phyloP scores from a whole-genome alignment of 2,113 vertebrate species.

The Charadrius vociferus region DNA sequence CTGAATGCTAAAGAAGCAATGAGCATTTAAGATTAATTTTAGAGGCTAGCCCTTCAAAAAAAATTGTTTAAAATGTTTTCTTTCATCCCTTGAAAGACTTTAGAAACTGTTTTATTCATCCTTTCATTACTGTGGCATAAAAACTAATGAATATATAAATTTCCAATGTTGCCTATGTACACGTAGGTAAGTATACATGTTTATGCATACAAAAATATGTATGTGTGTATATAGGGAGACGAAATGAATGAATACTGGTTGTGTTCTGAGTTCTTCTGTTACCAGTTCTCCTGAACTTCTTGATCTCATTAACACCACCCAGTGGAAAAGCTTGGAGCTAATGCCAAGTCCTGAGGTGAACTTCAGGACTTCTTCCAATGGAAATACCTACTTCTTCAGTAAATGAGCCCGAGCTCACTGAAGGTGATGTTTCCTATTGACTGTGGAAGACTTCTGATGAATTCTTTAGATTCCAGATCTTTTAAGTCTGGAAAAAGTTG shows the following conservation, averaged over 20 bases:
- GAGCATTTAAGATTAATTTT: not conserved
- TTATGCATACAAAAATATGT: not conserved
- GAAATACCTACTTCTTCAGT: not conserved
- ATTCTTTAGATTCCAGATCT: not conserved
- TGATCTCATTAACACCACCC: constrained; percentile 45
- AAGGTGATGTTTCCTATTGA: not conserved
- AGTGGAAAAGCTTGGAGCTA: constrained; percentile 5
- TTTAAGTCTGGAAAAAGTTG: not conserved
- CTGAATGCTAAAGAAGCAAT: not conserved
- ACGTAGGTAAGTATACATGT: accelerated
- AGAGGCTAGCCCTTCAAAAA: not conserved
- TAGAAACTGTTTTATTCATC: not conserved
- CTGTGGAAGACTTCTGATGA: not conserved
- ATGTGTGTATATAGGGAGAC: accelerated
- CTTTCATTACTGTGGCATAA: not conserved
- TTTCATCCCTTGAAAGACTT: not conserved
- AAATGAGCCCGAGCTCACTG: not conserved
- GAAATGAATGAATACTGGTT: not conserved
- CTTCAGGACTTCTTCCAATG: not conserved
- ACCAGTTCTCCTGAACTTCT: not conserved
- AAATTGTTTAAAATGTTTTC: not conserved
- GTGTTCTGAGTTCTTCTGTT: not conserved
- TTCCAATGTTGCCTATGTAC: not conserved
- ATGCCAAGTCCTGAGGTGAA: not conserved
- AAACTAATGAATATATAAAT: not conserved